Percentiles rank a stretch among this genome's conserved stretches.
Evolutionary conservation across 2,888 invertebrate genomes (phyloP).

Genomic region (Orthosia cruda): DNA sequence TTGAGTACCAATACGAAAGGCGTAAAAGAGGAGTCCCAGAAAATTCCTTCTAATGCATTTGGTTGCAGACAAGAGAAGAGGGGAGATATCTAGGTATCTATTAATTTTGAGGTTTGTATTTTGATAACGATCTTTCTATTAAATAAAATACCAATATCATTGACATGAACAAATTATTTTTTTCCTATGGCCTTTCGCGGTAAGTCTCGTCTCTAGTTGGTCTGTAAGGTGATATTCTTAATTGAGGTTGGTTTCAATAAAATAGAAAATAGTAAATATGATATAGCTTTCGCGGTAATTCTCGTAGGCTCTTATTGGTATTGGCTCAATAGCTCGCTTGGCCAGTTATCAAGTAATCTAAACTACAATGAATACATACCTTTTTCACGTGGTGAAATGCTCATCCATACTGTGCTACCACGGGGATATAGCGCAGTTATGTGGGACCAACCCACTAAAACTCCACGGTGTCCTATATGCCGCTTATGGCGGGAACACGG

Average conservation of each 20-base stretch:
- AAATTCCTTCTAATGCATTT: too few species aligned
- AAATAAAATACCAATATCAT: neutral
- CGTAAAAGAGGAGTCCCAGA: too few species aligned
- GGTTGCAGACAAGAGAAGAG: too few species aligned
- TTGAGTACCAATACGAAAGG: too few species aligned
- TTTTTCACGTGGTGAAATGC: too few species aligned
- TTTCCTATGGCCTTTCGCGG: neutral
- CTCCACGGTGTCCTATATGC: too few species aligned
- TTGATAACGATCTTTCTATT: neutral
- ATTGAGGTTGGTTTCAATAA: neutral
- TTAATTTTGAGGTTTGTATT: neutral
- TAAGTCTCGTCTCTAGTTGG: neutral
- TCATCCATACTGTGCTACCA: too few species aligned
- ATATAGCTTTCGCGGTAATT: conserved; percentile 18
- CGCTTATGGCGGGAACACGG: too few species aligned
- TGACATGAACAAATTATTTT: neutral
- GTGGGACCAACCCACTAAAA: too few species aligned
- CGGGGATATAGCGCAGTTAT: too few species aligned
- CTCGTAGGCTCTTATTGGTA: conserved; percentile 38
- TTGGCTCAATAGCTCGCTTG: conserved; percentile 64
- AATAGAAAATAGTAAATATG: neutral
- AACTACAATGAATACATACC: too few species aligned
- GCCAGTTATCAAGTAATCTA: neutral
- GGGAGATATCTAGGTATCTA: conserved; percentile 21
- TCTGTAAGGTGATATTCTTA: neutral